Evolutionary conservation across 2,113 vertebrate species (phyloP).

Genomic region (Ginglymostoma cirratum): DNA sequence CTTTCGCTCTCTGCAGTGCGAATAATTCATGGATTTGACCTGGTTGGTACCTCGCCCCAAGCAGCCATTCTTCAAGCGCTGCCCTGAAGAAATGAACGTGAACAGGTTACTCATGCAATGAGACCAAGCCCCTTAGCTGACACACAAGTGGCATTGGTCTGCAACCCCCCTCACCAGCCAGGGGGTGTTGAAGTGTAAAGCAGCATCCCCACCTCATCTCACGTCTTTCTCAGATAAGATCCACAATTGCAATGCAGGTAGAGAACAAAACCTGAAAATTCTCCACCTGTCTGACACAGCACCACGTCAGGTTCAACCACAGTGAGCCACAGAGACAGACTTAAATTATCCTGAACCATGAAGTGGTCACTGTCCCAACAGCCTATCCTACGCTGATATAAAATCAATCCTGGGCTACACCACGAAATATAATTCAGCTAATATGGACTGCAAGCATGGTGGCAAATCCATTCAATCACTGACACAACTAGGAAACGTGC

Average conservation of each 20-base stretch:
- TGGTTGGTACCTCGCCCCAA: not conserved
- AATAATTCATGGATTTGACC: not conserved
- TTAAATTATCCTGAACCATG: not conserved
- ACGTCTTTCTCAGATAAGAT: not conserved
- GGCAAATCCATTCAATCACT: not conserved
- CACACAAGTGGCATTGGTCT: not conserved
- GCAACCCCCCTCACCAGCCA: not conserved
- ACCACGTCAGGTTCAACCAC: not conserved
- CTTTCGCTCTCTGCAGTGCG: not conserved
- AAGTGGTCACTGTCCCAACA: not conserved
- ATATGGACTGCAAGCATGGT: not conserved
- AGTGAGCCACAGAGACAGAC: not conserved
- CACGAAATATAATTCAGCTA: not conserved
- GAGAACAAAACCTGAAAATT: not conserved
- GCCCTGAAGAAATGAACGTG: not conserved
- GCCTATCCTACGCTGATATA: not conserved
- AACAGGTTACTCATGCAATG: not conserved
- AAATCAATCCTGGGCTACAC: not conserved
- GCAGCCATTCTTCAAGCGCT: not conserved
- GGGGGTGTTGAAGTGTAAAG: not conserved
- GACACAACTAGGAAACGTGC: not conserved
- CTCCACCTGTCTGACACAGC: not conserved
- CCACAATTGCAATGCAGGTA: not conserved
- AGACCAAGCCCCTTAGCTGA: not conserved
- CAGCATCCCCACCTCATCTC: not conserved